These are phyloP conservation scores for Rhopalosiphum maidis DNA, from an alignment of 1,140 invertebrate genomes.

Conservation along the genomic window DNA sequence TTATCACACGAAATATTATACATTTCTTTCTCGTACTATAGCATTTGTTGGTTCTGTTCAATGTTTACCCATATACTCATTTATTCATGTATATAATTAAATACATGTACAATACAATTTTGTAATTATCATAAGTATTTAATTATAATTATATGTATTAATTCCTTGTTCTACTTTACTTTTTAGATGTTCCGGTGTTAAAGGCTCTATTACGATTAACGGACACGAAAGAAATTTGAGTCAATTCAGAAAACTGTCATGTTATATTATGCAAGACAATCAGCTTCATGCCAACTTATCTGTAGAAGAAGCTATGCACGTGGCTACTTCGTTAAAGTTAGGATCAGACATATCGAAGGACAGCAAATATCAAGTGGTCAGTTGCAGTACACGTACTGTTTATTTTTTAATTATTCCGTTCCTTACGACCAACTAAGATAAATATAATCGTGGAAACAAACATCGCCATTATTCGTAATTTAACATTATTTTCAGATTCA, in stretches of 20 bases:
- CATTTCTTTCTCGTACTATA: neutral
- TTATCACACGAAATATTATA: neutral
- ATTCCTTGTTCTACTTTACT: slow-evolving; percentile 59
- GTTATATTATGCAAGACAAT: slow-evolving; percentile 98
- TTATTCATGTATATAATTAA: neutral
- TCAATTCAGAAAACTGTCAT: slow-evolving; percentile 90
- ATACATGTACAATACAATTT: neutral
- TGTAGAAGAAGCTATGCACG: slow-evolving; percentile 91
- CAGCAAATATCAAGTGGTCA: slow-evolving; percentile 85
- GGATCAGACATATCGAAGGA: slow-evolving; percentile 72
- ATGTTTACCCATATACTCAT: neutral
- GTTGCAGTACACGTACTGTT: slow-evolving; percentile 61
- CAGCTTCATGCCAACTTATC: slow-evolving; percentile 92
- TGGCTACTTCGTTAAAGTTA: slow-evolving; percentile 89
- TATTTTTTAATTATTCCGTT: neutral
- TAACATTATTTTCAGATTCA: slow-evolving; percentile 71
- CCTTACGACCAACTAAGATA: neutral
- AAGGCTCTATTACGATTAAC: slow-evolving; percentile 85
- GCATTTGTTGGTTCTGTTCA: neutral
- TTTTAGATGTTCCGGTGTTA: slow-evolving; percentile 75
- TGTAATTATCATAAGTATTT: neutral
- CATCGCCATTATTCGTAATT: neutral
- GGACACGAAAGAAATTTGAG: slow-evolving; percentile 86
- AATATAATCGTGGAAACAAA: neutral
- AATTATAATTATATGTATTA: neutral